Base-by-base conservation (phyloP, 2,113 vertebrate genomes). In the Gila orcuttii region DNA sequence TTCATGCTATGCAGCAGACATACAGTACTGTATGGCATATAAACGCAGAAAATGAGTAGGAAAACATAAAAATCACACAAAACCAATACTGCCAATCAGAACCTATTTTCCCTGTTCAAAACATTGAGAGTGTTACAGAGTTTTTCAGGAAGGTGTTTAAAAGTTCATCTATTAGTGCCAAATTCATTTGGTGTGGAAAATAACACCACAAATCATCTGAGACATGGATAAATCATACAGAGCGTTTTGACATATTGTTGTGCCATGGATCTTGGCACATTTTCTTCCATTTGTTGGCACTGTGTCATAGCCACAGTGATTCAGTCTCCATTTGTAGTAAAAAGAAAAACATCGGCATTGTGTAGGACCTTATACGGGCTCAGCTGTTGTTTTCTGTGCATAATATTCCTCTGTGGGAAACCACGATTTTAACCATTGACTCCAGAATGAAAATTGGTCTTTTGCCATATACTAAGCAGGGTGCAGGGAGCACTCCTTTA, bases 381-480 rank as follows among this genome's bases (percentile, higher is more conserved):
- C 83, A 89, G 88, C 86, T 87, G 88, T 85, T 88, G 73, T 82
- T 77, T 82, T 77, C 15, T 81, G 31, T 73, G 82, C 68, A 83
- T 42, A 83, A 73, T 73, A 74, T 87, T 75, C 64, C 73, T 86
- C 79, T 66, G 80, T 76, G 85, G 87, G 69, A 62, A 86, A 75
- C 31, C 75, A 85, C 55, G 10, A 59, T 73, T 79, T 80, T 79
- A 79, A 79, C 69, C 55, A 42, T 79, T 42, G 25, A 55, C 69
- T 66, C 25, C 55, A 64, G 77, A 3, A 39, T 66, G 31, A 82
- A 82, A 68, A 82, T 82, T 82, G 80, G 80, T 52, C 28, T 82
- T 82, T 33, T 82, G 60, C 80, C 80, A 69, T 69, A 52, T 82
- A 82, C 62, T 68, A 68, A 69, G 79, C 80, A 82, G 79, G 79